A percentile compares a stretch with the other conserved stretches of the same genome.
Evolutionary conservation across 1,140 invertebrate species (phyloP).

Genomic region (Drosophila miranda): DNA sequence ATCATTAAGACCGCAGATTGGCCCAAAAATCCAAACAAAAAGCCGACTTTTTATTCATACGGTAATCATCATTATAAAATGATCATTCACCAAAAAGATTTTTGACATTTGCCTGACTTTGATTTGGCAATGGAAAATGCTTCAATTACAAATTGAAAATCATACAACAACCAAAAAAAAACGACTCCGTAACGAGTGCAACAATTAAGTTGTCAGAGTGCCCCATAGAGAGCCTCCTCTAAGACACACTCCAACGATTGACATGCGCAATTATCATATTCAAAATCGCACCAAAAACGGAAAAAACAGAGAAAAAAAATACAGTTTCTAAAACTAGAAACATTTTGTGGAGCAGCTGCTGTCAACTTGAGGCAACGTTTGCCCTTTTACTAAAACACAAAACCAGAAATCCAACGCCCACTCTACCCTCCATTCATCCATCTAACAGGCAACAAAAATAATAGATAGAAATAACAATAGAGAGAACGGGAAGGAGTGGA

Average conservation of each 20-base stretch:
- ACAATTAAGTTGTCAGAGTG: constrained; percentile 67
- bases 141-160: constrained; percentile 45
- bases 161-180: neutral
- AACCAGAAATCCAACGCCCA: constrained; percentile 17
- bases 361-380: constrained; percentile 43
- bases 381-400: constrained; percentile 46
- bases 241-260: constrained; percentile 47
- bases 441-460: no score
- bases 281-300: constrained; percentile 26
- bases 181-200: constrained; percentile 37
- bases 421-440: no score
- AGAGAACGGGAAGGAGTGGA: constrained; percentile 15
- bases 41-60: constrained; percentile 20
- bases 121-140: constrained; percentile 53
- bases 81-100: constrained; percentile 43
- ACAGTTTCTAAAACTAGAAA: constrained; percentile 21
- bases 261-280: constrained; percentile 70
- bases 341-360: constrained; percentile 25
- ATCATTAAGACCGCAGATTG: constrained; percentile 57
- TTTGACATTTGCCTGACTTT: constrained; percentile 58
- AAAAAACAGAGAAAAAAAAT: constrained; percentile 7
- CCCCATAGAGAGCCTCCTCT: constrained; percentile 12
- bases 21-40: constrained; percentile 16
- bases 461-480: constrained; percentile 27
- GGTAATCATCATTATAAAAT: constrained; percentile 32